Base-by-base conservation (phyloP, 1,140 invertebrate genomes). In the Homalodisca vitripennis region DNA sequence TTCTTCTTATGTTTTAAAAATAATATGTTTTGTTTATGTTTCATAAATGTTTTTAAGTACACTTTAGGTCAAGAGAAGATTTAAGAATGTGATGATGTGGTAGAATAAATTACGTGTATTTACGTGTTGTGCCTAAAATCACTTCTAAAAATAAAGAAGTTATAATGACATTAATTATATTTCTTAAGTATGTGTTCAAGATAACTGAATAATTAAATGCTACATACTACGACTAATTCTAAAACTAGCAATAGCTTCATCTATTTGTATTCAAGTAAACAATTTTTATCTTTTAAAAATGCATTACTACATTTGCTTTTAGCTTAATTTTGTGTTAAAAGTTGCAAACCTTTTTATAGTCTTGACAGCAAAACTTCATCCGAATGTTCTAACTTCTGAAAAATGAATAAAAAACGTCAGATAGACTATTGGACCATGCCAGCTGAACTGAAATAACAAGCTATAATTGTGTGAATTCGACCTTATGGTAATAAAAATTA, bases 271-370 rank as follows among this genome's bases (percentile, higher is more conserved):
- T 41, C 6, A 41, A 17, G 6, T 41, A 6, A 10, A 41, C 34
- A 41, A 10, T 17, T 41, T 10, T 41, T 41, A 41, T 13, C 55
- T 27, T 27, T 27, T 26, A 2, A 60, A 27, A 27, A 3, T 60
- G 26, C 26, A 29, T 12, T 6, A 3, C 29, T 26, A 10, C 6
- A 60, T 60, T 14, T 12, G 20, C 3, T 12, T 53, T 3, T 12
- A 12, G 6, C 24, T 22, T 22, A 3, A 60, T 6, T 22, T 27
- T 60, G 14, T 27, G 24, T 60, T 26, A 60, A 60, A 60, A n/a
- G n/a, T n/a, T n/a, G n/a, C n/a, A n/a, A n/a, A n/a, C n/a, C 55
- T 26, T 60, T 60, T 60, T 30, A 53, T 60, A 26, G 22, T 60
- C 14, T 60, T 60, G 55, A 12, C 26, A 60, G 14, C 22, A 60